phyloP scores from a whole-genome alignment of 2,113 vertebrate species.

The Pelecanus crispus region DNA sequence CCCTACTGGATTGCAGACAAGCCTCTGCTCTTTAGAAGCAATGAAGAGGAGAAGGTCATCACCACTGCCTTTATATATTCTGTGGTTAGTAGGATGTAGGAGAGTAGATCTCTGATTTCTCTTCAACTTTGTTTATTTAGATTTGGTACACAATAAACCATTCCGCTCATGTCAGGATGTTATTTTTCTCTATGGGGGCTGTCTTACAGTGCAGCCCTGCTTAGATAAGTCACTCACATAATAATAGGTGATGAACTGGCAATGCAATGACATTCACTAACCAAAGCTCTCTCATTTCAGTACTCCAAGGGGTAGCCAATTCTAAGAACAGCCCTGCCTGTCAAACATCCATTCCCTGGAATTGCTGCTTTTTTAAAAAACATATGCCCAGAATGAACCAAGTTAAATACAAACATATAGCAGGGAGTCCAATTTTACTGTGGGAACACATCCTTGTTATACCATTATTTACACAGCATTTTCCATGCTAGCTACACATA shows the following conservation, averaged over 20 bases:
- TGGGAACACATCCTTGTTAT: neutral
- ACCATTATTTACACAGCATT: constrained; percentile 34
- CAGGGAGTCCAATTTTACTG: constrained; percentile 34
- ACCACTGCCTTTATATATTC: neutral
- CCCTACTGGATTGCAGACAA: neutral
- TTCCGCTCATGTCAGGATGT: constrained; percentile 1
- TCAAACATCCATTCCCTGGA: neutral
- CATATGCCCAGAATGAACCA: neutral
- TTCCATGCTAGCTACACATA: neutral
- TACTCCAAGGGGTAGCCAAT: constrained; percentile 17
- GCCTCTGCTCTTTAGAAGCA: neutral
- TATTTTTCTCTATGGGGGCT: constrained; percentile 25
- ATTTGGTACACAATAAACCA: neutral
- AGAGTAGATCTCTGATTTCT: neutral
- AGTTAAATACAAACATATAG: constrained; percentile 34
- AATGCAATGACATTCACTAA: constrained; percentile 5
- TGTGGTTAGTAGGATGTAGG: neutral
- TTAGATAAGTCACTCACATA: neutral
- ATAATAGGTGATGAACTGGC: constrained; percentile 41
- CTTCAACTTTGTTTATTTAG: constrained; percentile 28
- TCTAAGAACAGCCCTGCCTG: neutral
- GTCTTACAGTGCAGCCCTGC: neutral
- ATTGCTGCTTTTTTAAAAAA: neutral
- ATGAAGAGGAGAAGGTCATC: neutral
- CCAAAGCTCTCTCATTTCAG: constrained; percentile 27